These are phyloP conservation scores for Eriocheir sinensis DNA, from an alignment of 1,140 invertebrate species.

Conservation along the genomic window DNA sequence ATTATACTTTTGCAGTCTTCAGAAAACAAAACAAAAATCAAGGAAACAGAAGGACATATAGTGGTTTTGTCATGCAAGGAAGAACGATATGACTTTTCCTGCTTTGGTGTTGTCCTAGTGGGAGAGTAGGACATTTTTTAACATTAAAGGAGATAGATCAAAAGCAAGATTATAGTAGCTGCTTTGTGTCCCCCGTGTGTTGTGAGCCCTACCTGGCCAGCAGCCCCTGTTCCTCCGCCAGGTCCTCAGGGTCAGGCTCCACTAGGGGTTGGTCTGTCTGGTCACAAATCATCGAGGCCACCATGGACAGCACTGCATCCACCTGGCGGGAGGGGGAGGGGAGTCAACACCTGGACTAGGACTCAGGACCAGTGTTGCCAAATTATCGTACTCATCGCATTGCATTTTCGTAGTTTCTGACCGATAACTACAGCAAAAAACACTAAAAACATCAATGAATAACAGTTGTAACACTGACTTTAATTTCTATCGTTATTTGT, in stretches of 20 bases:
- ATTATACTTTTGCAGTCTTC: too few species aligned
- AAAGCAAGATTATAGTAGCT: not conserved
- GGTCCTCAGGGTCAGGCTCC: constrained; percentile 94
- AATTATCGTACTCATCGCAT: too few species aligned
- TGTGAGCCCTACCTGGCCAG: constrained; percentile 86
- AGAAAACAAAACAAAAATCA: too few species aligned
- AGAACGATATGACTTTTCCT: too few species aligned
- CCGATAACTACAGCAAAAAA: too few species aligned
- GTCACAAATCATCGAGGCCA: constrained; percentile 93
- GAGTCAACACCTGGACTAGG: not conserved
- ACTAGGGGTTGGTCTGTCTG: constrained; percentile 88
- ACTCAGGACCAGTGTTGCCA: too few species aligned
- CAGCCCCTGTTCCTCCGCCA: constrained; percentile 97
- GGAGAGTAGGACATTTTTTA: not conserved
- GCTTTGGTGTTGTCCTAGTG: too few species aligned
- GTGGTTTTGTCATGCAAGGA: not conserved
- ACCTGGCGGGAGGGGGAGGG: constrained; percentile 38
- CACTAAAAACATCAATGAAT: too few species aligned
- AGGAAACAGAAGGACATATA: constrained; percentile 51
- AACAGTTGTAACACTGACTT: too few species aligned
- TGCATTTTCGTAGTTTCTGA: too few species aligned
- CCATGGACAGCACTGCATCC: constrained; percentile 87
- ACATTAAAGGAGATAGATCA: too few species aligned
- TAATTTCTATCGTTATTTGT: too few species aligned
- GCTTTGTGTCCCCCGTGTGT: not conserved